Base-by-base conservation (phyloP, 2,113 vertebrate species). In the Neotragus pygmaeus region DNA sequence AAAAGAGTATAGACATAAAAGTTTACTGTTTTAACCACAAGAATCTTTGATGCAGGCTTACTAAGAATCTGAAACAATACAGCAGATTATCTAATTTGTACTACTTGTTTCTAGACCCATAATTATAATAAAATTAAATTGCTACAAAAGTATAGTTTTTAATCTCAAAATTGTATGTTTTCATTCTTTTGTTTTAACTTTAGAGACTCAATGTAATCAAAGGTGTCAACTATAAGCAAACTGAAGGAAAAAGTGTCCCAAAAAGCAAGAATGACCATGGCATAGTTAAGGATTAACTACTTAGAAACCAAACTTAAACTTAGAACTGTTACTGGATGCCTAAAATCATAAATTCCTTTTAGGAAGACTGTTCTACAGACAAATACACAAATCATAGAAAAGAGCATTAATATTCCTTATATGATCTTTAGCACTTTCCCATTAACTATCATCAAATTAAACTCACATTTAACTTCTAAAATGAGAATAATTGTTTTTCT, bases 311-410 rank as follows among this genome's bases (percentile, higher is more conserved):
- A 93, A 82, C 45, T 86, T 84, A 75, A 95, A 51, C 45, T 88
- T 88, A 80, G 19, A 85, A 91, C 16, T 58, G 27, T 75, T 84
- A 57, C 12, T 53, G 36, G 16, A 75, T 53, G 90, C 4, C 49
- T 96, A 94, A 90, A 94, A 75, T 57, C 43, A 91, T 62, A 90
- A 95, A 91, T 2, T 88, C 51, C 55, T 85, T 88, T 86, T 30
- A 84, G 75, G 39, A 93, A 39, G 17, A 33, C 43, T 60, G 80
- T 60, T 96, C 93, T 73, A 80, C 4, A 80, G 16, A 90, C n/a
- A 89, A 96, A 49, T 43, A 78, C 3, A 51, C 66, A 90, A 89
- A n/a, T 62, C 19, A 95, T 7, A 75, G 51, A 66, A 92, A 91
- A 51, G 15, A 58, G 15, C 14, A 96, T 43, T 73, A 57, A 45